Evolutionary conservation across 1,140 invertebrate species (phyloP).

Genomic region (Oreohelix idahoensis): DNA sequence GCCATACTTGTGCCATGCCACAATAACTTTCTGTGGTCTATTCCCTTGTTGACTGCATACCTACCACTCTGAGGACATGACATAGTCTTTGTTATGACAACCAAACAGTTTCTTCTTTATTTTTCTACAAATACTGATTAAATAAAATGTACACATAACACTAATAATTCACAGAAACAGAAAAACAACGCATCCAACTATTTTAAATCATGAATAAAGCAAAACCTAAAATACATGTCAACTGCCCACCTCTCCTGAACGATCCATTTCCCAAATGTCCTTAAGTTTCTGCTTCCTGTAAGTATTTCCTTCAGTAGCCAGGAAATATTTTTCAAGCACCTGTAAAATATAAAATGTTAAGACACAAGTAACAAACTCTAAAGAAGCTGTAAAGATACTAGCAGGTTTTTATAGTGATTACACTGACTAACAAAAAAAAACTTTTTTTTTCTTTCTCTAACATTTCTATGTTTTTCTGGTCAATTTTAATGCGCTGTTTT

Average conservation of each 20-base stretch:
- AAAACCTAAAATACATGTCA: background rate
- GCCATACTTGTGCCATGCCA: conserved; percentile 76
- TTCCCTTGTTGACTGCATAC: conserved; percentile 66
- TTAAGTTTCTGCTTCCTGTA: conserved; percentile 61
- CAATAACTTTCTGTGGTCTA: conserved; percentile 72
- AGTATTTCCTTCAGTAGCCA: conserved; percentile 57
- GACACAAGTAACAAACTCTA: too few species aligned
- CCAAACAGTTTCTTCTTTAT: too few species aligned
- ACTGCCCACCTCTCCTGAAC: conserved; percentile 68
- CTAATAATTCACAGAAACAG: too few species aligned
- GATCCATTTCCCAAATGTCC: conserved; percentile 71
- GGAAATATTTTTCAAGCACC: conserved; percentile 70
- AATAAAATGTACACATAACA: background rate
- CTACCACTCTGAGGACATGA: conserved; percentile 50
- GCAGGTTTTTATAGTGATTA: too few species aligned
- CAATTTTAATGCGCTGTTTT: too few species aligned
- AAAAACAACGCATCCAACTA: background rate
- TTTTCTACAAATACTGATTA: background rate
- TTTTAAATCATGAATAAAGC: background rate
- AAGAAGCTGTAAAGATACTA: too few species aligned
- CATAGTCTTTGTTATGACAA: background rate
- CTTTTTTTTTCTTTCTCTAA: too few species aligned
- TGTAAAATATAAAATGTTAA: conserved; percentile 47
- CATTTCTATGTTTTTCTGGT: too few species aligned
- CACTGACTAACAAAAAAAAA: too few species aligned